Evolutionary conservation across 2,113 vertebrate genomes (phyloP), one percentile per base, ranked within the genome.

Genomic region (Crypturellus undulatus): DNA sequence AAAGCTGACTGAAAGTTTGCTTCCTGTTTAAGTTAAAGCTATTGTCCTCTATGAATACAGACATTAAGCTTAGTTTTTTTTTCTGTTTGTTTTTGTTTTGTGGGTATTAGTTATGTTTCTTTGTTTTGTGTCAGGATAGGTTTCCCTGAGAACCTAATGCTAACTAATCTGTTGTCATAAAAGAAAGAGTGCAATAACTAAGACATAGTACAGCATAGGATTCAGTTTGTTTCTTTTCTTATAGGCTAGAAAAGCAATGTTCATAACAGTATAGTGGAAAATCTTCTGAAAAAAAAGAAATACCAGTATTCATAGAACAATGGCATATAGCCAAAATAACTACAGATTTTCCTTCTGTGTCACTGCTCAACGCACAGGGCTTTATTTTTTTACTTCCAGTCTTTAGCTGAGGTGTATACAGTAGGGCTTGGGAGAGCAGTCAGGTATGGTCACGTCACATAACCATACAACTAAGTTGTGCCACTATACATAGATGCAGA

Each of bases 381-480:
- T 63, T 82, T 67, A 58, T 17, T 30, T 7, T 43, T 76, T 77
- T 51, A 80, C 21, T 79, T n/a, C 18, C 11, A 24, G 59, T 19
- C 40, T 28, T 51, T 54, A 60, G 28, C 42, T 60, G 34, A 20
- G 14, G 16, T 3, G 18, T 6, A 17, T 9, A 10, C 38, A 43
- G 25, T 45, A 70, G 12, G 14, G 14, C 3, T 0, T 54, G 32
- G 36, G 45, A 42, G 69, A 83, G 19, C 9, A 47, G 17, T 22
- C 4, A 2, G 2, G 4, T 38, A 42, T 0, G 0, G 26, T 16
- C 20, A 16, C 13, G 16, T 6, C 24, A 12, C 38, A 49, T 6
- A 5, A 32, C 54, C 4, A 4, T 0, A 0, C 25, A 79, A 32
- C 9, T 56, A 14, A 67, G 64, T 9, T 5, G 54, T 19, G 32